Percentiles rank a stretch among this genome's conserved stretches.
Evolutionary conservation across 2,888 invertebrate genomes (phyloP).

Genomic region (Osedax frankpressi): DNA sequence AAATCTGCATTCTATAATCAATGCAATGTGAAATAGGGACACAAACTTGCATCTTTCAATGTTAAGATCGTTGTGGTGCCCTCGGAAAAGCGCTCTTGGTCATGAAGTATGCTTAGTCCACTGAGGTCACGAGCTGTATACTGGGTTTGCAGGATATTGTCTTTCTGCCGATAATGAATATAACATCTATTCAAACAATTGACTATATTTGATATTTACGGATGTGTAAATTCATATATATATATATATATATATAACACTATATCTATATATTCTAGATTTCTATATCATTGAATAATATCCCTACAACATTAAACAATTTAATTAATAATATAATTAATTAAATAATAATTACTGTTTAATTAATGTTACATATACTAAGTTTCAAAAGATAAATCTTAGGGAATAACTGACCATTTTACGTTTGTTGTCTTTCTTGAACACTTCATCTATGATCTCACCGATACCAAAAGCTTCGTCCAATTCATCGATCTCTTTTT

Average conservation of each 20-base stretch:
- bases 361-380: no score
- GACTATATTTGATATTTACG: no score
- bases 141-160: neutral
- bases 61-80: constrained; percentile 77
- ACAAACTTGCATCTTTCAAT: constrained; percentile 59
- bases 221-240: no score
- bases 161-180: neutral
- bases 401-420: neutral
- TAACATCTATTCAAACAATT: no score
- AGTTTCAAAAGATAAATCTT: no score
- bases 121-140: constrained; percentile 62
- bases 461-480: constrained; percentile 84
- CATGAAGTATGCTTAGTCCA: constrained; percentile 74
- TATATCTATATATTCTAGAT: neutral
- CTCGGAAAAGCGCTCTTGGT: constrained; percentile 58
- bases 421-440: constrained; percentile 36
- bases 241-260: neutral
- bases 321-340: no score
- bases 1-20: no score
- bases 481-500: constrained; percentile 81
- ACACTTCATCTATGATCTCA: constrained; percentile 68
- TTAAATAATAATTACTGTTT: no score
- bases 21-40: no score
- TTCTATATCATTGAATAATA: no score
- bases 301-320: no score